A percentile compares a stretch with the other conserved stretches of the same genome.
phyloP scores from a whole-genome alignment of 2,113 vertebrate species.

The Hippocampus guttulatus region DNA sequence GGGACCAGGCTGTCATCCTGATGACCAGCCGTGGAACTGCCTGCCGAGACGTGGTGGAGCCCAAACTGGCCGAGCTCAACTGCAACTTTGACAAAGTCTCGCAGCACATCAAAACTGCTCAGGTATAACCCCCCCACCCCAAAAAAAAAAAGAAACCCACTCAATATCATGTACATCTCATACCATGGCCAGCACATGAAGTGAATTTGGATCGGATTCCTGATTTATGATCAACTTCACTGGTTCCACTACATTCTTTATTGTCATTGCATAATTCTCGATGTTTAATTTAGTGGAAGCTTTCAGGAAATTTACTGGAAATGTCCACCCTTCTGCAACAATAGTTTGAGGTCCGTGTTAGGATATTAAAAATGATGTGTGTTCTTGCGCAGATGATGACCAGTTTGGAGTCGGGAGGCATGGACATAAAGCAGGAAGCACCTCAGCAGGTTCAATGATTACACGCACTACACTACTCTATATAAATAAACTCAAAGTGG shows the following conservation, averaged over 20 bases:
- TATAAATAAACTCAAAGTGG: not conserved
- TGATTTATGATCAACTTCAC: too few species aligned
- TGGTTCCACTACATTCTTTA: too few species aligned
- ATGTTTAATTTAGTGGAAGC: not conserved
- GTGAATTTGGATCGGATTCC: too few species aligned
- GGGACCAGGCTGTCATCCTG: slow-evolving; percentile 83
- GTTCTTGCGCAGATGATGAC: slow-evolving; percentile 71
- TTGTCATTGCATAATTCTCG: too few species aligned
- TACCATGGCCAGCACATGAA: too few species aligned
- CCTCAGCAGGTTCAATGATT: slow-evolving; percentile 33
- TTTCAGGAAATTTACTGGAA: not conserved
- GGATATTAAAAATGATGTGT: slow-evolving; percentile 6
- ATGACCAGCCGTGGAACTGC: slow-evolving; percentile 85
- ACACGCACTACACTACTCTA: not conserved
- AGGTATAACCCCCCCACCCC: slow-evolving; percentile 63
- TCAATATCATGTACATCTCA: too few species aligned
- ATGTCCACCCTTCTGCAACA: not conserved
- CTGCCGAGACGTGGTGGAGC: slow-evolving; percentile 85
- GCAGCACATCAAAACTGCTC: slow-evolving; percentile 85
- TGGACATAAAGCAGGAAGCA: slow-evolving; percentile 45
- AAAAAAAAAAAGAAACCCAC: too few species aligned
- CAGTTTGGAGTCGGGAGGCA: slow-evolving; percentile 64
- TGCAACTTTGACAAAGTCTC: slow-evolving; percentile 94
- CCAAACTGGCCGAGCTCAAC: slow-evolving; percentile 88
- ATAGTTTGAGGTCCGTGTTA: not conserved